Conservation (phyloP, 2,888 invertebrate genomes). For the Tachina fera region DNA sequence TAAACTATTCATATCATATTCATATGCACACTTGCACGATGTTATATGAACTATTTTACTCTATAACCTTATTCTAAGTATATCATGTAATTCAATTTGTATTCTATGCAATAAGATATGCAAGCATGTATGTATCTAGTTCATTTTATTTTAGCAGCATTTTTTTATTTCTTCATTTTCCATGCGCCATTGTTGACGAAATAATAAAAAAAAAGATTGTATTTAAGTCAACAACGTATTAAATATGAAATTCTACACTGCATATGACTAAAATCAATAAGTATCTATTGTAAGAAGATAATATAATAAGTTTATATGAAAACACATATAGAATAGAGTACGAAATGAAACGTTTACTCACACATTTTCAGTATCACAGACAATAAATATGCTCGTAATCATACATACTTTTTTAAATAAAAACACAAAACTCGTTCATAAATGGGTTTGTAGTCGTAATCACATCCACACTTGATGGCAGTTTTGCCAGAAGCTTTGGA, state of each 20-base stretch:
- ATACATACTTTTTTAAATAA: not conserved
- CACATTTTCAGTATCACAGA: slow-evolving; percentile 40
- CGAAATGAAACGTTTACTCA: slow-evolving; percentile 47
- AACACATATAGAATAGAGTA: slow-evolving; percentile 16
- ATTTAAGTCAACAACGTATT: slow-evolving; percentile 68
- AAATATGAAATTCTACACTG: slow-evolving; percentile 68
- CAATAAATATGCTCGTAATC: slow-evolving; percentile 25
- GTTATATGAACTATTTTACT: slow-evolving; percentile 34
- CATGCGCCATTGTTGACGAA: slow-evolving; percentile 64
- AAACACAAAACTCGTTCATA: slow-evolving; percentile 8
- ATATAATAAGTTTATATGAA: slow-evolving; percentile 61
- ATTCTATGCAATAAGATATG: slow-evolving; percentile 5
- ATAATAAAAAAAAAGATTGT: slow-evolving; percentile 52
- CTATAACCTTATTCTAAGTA: slow-evolving; percentile 45
- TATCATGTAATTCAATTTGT: slow-evolving; percentile 56
- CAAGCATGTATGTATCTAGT: not conserved
- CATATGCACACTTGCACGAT: not conserved
- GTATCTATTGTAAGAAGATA: slow-evolving; percentile 65
- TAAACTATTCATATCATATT: not conserved
- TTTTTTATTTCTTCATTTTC: slow-evolving; percentile 25
- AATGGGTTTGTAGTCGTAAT: slow-evolving; percentile 31
- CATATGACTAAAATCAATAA: slow-evolving; percentile 64
- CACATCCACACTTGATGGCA: slow-evolving; percentile 18
- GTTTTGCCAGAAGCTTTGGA: too few relatives aligned
- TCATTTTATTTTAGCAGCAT: not conserved